Evolutionary conservation across 2,888 invertebrate genomes (phyloP).

Genomic region (Scaptomyza reducta): DNA sequence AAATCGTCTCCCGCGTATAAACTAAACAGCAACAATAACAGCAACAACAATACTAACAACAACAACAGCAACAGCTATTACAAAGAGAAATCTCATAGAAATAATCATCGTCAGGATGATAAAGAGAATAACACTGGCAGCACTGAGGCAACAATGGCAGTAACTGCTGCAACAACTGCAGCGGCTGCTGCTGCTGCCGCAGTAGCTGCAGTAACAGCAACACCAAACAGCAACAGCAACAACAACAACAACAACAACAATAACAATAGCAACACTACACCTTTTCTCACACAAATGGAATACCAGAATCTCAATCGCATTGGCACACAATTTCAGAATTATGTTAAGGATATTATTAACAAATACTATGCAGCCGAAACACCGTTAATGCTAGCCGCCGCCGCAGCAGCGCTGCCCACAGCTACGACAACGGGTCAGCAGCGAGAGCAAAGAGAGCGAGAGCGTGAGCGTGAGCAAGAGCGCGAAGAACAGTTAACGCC

Average conservation of each 20-base stretch:
- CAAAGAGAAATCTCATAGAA: slow-evolving; percentile 79
- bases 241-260: slow-evolving; percentile 45
- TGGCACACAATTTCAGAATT: slow-evolving; percentile 84
- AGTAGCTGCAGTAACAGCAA: slow-evolving; percentile 26
- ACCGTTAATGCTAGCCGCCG: slow-evolving; percentile 79
- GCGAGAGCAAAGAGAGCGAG: slow-evolving; percentile 31
- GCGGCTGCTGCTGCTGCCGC: slow-evolving; percentile 40
- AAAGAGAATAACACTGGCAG: slow-evolving; percentile 68
- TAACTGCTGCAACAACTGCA: slow-evolving; percentile 26
- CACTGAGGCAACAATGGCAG: slow-evolving; percentile 28
- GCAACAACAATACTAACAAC: slow-evolving; percentile 49
- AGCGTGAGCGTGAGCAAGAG: slow-evolving; percentile 22
- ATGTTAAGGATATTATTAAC: slow-evolving; percentile 84
- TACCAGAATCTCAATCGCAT: slow-evolving; percentile 84
- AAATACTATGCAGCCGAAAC: slow-evolving; percentile 84
- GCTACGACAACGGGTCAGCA: slow-evolving; percentile 69
- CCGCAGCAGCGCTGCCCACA: slow-evolving; percentile 69
- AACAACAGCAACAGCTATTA: slow-evolving; percentile 63
- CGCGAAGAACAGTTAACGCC: slow-evolving; percentile 48
- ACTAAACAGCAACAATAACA: slow-evolving; percentile 72
- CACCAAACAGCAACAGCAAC: slow-evolving; percentile 47
- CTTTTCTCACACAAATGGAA: slow-evolving; percentile 82
- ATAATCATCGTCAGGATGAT: slow-evolving; percentile 66
- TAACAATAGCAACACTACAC: slow-evolving; percentile 50
- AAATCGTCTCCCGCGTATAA: slow-evolving; percentile 85